Evolutionary conservation across 2,797 vertebrate genomes (phyloP).

Genomic region (Rhyacichthys aspro): DNA sequence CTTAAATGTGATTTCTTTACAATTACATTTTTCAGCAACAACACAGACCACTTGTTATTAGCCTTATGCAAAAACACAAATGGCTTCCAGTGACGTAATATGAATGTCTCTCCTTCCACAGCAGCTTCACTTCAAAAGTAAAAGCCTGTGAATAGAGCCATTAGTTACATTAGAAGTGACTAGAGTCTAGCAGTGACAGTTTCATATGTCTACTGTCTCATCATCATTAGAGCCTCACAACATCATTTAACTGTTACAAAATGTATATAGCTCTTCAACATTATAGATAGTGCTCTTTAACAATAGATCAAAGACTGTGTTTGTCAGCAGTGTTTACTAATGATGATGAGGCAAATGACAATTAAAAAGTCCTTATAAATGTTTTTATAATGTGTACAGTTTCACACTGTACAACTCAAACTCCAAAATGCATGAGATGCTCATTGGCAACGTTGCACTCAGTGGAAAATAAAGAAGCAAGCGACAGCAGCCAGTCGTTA

Average conservation of each 20-base stretch:
- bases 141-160: neutral
- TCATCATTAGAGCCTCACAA: slow-evolving; percentile 24
- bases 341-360: slow-evolving; percentile 20
- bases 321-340: slow-evolving; percentile 18
- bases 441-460: slow-evolving; percentile 27
- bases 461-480: slow-evolving; percentile 46
- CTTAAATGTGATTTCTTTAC: too few species aligned
- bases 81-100: neutral
- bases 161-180: slow-evolving; percentile 6
- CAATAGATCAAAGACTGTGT: too few species aligned
- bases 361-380: slow-evolving; percentile 5
- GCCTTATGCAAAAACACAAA: too few species aligned
- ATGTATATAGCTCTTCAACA: too few species aligned
- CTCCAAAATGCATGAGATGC: slow-evolving; percentile 29
- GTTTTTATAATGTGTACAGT: slow-evolving; percentile 2
- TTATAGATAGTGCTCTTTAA: too few species aligned
- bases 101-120: neutral
- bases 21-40: too few species aligned
- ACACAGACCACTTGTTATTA: too few species aligned
- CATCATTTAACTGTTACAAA: neutral
- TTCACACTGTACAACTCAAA: slow-evolving; percentile 18
- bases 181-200: too few species aligned
- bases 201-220: slow-evolving; percentile 8
- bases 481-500: slow-evolving; percentile 49
- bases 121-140: slow-evolving; percentile 1